Conservation (phyloP, 1,140 invertebrate species). For the Heliconius congener region DNA sequence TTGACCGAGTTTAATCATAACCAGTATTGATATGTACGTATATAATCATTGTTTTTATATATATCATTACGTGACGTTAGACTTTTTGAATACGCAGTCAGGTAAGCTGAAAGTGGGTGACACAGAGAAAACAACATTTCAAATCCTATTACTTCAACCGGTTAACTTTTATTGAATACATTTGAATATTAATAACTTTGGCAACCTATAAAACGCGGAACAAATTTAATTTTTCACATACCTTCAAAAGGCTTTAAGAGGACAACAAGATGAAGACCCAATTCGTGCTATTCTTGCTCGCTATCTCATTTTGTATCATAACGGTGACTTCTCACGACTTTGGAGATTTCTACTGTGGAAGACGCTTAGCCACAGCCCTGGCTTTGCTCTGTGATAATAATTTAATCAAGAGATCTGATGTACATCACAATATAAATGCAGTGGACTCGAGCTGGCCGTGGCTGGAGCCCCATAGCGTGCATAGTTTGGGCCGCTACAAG, state of each 20-base stretch:
- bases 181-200: slow-evolving; percentile 7
- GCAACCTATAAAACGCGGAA: slow-evolving; percentile 1
- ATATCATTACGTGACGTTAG: not conserved
- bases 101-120: not conserved
- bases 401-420: not conserved
- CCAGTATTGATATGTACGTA: not conserved
- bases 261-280: slow-evolving; percentile 9
- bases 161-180: not conserved
- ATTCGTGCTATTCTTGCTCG: not conserved
- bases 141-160: slow-evolving; percentile 8
- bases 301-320: not conserved
- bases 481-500: slow-evolving; percentile 1
- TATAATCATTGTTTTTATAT: no score
- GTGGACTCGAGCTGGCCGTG: not conserved
- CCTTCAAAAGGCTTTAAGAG: not conserved
- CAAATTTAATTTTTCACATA: not conserved
- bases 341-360: slow-evolving; percentile 2
- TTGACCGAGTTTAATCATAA: no score
- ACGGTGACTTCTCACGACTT: not conserved
- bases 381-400: slow-evolving; percentile 7
- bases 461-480: not conserved
- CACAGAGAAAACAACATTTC: not conserved
- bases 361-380: slow-evolving; percentile 3
- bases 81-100: not conserved
- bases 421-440: not conserved